These are phyloP conservation scores for Sipunculus nudus DNA, from an alignment of 2,888 invertebrate genomes.

Conservation along the genomic window DNA sequence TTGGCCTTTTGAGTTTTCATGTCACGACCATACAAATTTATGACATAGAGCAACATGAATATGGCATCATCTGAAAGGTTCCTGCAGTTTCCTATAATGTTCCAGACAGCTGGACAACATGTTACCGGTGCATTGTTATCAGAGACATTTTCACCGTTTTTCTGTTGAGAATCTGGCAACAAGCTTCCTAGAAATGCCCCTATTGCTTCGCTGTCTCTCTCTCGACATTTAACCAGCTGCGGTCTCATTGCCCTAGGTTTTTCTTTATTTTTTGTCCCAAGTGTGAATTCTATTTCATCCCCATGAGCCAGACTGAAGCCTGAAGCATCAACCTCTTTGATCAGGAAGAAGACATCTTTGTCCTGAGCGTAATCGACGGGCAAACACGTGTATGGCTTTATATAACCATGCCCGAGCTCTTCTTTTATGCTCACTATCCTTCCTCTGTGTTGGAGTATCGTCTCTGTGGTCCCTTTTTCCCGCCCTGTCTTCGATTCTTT, in stretches of 20 bases:
- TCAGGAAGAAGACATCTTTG: not conserved
- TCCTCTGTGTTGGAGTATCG: too few species aligned
- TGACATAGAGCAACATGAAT: not conserved
- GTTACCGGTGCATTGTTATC: not conserved
- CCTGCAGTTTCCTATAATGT: not conserved
- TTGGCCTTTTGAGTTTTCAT: too few species aligned
- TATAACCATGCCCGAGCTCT: not conserved
- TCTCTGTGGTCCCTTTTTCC: too few species aligned
- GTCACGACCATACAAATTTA: not conserved
- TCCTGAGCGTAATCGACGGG: not conserved
- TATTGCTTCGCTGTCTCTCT: not conserved
- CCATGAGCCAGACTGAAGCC: not conserved
- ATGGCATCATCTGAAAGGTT: not conserved
- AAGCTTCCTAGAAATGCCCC: not conserved
- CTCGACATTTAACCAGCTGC: not conserved
- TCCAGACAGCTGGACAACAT: constrained; percentile 4
- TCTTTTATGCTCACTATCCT: too few species aligned
- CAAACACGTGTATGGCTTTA: not conserved
- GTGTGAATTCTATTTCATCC: constrained; percentile 2
- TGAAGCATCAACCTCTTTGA: not conserved
- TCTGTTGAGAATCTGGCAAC: too few species aligned
- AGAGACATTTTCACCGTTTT: not conserved
- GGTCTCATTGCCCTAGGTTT: not conserved
- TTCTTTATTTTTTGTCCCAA: not conserved
- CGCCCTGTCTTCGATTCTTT: too few species aligned